Base-by-base conservation (phyloP, 2,113 vertebrate species). In the Reinhardtius hippoglossoides region DNA sequence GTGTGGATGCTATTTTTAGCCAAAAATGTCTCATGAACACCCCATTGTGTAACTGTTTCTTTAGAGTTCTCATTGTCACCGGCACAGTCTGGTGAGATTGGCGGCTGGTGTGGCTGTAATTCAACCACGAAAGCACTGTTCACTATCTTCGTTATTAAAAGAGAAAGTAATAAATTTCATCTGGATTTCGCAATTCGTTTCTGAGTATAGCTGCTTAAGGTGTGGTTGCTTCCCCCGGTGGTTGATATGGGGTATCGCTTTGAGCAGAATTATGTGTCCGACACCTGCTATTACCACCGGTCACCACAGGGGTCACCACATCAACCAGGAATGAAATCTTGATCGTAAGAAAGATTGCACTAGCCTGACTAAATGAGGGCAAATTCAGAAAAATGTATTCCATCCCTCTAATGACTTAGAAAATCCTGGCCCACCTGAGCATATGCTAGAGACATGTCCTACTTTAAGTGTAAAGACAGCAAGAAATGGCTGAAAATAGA, bases 391-490 rank as follows among this genome's bases (percentile, higher is more conserved):
- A 8, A 20, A 50, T 0, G 1, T 18, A 52, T 20, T 52, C 50
- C 50, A 10, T 9, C 50, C 8, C 50, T 52, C 16, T n/a, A n/a
- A 52, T n/a, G 18, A 52, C 20, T 2, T n/a, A 1, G 18, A 52
- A 20, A 52, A 52, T 3, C 9, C 18, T 50, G 46, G 42, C 42
- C 10, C 42, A 44, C 42, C 10, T 14, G 10, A 13, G 42, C 42
- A 44, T 3, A 14, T 44, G 42, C 10, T 16, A 13, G 56, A 27
- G 13, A 14, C 13, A 35, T 9, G 56, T 20, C 67, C 70, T 69
- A 80, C 48, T 83, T 77, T 15, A 61, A 31, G 2, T 31, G 31
- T 31, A 31, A 31, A 31, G 31, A 7, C 6, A 23, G 3, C 26
- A 64, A 37, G 35, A 37, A 2, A 5, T 61, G 35, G 35, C 9